Conservation (phyloP, 2,797 vertebrate genomes). For the Micromesistius poutassou region DNA sequence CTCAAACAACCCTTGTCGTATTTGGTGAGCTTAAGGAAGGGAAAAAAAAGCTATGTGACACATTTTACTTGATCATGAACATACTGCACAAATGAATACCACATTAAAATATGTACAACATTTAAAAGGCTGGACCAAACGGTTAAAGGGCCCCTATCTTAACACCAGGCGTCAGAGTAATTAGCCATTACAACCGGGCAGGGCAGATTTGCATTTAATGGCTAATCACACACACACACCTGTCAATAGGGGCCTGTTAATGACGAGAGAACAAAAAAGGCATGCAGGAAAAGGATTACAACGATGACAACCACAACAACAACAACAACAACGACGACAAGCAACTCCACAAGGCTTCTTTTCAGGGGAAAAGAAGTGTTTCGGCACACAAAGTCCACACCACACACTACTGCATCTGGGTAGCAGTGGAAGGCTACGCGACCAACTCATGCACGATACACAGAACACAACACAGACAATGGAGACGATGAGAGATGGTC, state of each 20-base stretch:
- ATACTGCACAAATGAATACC: background rate
- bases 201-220: too few relatives aligned
- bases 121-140: slow-evolving; percentile 33
- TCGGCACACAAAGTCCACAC: slow-evolving; percentile 24
- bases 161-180: background rate
- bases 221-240: background rate
- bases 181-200: too few relatives aligned
- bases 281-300: slow-evolving; percentile 15
- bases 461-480: slow-evolving; percentile 29
- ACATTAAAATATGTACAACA: background rate
- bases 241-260: too few relatives aligned
- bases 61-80: background rate
- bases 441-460: background rate
- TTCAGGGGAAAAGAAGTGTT: slow-evolving; percentile 34
- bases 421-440: background rate
- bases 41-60: background rate
- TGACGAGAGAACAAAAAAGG: background rate
- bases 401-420: slow-evolving; percentile 3
- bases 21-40: background rate
- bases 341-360: slow-evolving; percentile 38
- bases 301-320: background rate
- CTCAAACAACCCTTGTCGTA: background rate
- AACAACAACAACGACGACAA: background rate
- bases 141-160: background rate
- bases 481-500: background rate